Base-by-base conservation (phyloP, 64 coral and sea anemone genomes). In the Acropora tenuis region DNA sequence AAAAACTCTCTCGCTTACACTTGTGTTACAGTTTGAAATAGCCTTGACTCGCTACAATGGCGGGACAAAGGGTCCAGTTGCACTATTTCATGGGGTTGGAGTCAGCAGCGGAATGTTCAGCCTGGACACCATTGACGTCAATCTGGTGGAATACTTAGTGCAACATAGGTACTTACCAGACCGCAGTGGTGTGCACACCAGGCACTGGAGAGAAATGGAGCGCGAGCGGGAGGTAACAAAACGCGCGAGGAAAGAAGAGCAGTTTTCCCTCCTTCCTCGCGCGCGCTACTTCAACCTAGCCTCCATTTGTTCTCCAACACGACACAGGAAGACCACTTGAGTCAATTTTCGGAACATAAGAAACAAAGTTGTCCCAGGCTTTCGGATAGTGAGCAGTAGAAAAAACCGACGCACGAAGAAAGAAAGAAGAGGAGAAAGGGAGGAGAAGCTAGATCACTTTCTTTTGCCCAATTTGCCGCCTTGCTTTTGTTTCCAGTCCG, bases 31-130 rank as follows among this genome's bases (percentile, higher is more conserved):
- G 90, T 92, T 86, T 66, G 53, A 87, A 63, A 9, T 92, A 43
- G 47, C 8, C 8, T 66, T 92, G 74, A 92, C 90, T 0, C 90
- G 90, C 0, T 92, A 77, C 19, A 8, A 92, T 46, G 72, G 90
- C 1, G 90, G 90, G 0, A 8, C 16, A 0, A 92, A 92, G 55
- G 90, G 90, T 3, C 90, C 90, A 49, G 90, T 92, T 40, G 82
- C 86, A 15, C 43, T 92, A 43, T 76, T 92, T 17, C 90, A 92
- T 50, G 90, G 90, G 1, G 57, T 40, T 15, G 75, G 90, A 50
- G 82, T 92, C 16, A 92, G 74, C 71, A 92, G 90, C 50, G 90
- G 75, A 66, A 92, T 92, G 7, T 92, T 78, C 12, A 66, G 71
- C 57, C 60, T 92, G 50, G 90, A 92, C 60, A 92, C 80, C 8